Conservation (phyloP, 2,888 invertebrate genomes). For the Protula sp. region DNA sequence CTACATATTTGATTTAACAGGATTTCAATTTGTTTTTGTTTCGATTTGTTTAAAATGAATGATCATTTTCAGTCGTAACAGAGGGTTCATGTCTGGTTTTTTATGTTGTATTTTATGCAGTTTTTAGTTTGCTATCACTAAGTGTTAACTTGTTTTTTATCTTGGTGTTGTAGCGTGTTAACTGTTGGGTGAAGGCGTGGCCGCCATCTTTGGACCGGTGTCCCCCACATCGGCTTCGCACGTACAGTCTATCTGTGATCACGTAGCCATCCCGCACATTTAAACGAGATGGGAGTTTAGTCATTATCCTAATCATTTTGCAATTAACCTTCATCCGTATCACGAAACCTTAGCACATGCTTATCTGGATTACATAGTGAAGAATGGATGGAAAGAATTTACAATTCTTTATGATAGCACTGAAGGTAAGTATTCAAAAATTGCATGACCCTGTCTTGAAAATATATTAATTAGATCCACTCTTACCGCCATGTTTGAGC, state of each 20-base stretch:
- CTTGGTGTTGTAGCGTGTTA: slow-evolving; percentile 38
- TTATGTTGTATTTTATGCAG: too few relatives aligned
- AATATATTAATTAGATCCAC: too few relatives aligned
- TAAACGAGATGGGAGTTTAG: slow-evolving; percentile 73
- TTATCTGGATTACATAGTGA: slow-evolving; percentile 74
- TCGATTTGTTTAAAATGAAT: too few relatives aligned
- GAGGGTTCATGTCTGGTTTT: too few relatives aligned
- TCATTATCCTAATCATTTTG: slow-evolving; percentile 69
- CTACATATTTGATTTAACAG: too few relatives aligned
- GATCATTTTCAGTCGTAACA: too few relatives aligned
- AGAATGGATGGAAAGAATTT: slow-evolving; percentile 75
- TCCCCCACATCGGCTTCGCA: slow-evolving; percentile 66
- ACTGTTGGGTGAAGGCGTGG: slow-evolving; percentile 64
- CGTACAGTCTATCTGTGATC: slow-evolving; percentile 77
- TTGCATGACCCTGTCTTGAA: too few relatives aligned
- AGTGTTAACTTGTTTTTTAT: too few relatives aligned
- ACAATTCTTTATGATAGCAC: slow-evolving; percentile 84
- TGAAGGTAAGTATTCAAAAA: slow-evolving; percentile 21
- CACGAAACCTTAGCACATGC: slow-evolving; percentile 71
- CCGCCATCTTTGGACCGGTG: slow-evolving; percentile 79
- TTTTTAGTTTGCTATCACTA: too few relatives aligned
- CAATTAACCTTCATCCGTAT: slow-evolving; percentile 73
- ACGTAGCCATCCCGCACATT: slow-evolving; percentile 79
- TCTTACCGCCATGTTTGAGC: neutral
- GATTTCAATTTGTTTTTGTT: too few relatives aligned